Conservation (phyloP, 1,140 invertebrate species). For the Cydia splendana region DNA sequence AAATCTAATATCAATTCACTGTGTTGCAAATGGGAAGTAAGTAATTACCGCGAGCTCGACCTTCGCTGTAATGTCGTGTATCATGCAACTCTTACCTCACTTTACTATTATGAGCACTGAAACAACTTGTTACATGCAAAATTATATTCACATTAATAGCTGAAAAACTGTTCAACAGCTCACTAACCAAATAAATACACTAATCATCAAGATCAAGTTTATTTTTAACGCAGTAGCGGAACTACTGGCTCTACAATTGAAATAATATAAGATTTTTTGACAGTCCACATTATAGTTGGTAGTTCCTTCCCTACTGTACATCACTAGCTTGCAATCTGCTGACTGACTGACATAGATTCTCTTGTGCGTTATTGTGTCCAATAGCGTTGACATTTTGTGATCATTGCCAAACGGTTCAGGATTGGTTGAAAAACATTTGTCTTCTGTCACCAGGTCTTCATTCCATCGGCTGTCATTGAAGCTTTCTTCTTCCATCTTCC, state of each 20-base stretch:
- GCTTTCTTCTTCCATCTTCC: conserved; percentile 64
- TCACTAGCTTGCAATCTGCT: conserved; percentile 62
- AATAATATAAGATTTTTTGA: conserved; percentile 60
- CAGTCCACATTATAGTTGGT: conserved; percentile 67
- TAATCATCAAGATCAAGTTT: conserved; percentile 39
- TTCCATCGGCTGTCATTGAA: conserved; percentile 66
- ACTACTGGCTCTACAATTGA: conserved; percentile 58
- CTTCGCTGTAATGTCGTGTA: conserved; percentile 40
- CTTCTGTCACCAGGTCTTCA: conserved; percentile 48
- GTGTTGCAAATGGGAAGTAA: conserved; percentile 42
- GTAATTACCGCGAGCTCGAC: conserved; percentile 44
- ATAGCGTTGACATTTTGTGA: conserved; percentile 61
- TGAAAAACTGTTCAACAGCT: conserved; percentile 25
- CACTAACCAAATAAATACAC: conserved; percentile 41
- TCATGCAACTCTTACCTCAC: conserved; percentile 11
- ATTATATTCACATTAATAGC: not conserved
- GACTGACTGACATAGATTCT: conserved; percentile 61
- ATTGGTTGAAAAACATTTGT: conserved; percentile 39
- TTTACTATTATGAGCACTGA: not conserved
- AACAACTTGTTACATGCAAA: not conserved
- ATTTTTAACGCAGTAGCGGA: conserved; percentile 35
- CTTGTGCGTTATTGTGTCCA: conserved; percentile 61
- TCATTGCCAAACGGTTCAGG: conserved; percentile 46
- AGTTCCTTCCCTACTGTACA: conserved; percentile 69
- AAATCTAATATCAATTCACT: not conserved